Evolutionary conservation across 2,888 invertebrate species (phyloP), one percentile per base, ranked within the genome.

Genomic region (Eremobia ochroleuca): DNA sequence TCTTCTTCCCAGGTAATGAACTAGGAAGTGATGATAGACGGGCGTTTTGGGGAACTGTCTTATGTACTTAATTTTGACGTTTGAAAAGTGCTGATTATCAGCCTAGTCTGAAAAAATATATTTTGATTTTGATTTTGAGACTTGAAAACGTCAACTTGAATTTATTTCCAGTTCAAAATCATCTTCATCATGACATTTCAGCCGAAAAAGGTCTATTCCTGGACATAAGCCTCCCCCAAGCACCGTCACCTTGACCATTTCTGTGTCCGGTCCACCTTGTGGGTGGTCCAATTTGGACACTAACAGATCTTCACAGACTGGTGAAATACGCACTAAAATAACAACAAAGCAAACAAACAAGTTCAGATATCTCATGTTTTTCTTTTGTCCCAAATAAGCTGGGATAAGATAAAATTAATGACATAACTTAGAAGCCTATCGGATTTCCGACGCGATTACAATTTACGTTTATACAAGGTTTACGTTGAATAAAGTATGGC

Each of bases 321-420:
- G n/a, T 58, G 58, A 58, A 58, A 28, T 58, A 13, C 13, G 2
- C 6, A 28, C 58, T 66, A 43, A 62, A 73, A 37, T 58, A n/a
- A 34, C 55, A 3, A 34, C 43, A 75, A 66, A 46, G 34, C 46
- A 49, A n/a, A 70, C n/a, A 73, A 65, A 72, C 49, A 18, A 70
- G 31, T 70, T 37, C 18, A 37, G 58, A 37, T 65, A 37, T 59
- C 52, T 65, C 64, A 40, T 76, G 55, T 82, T 62, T 81, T 81
- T 49, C 70, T 81, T 71, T 81, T 58, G 77, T 76, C 58, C n/a
- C 43, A 71, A 81, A 77, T 77, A 77, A 76, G 28, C 77, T 21
- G 61, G 55, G 66, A 67, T 62, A 61, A 76, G 61, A 77, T 76
- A 82, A 67, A 81, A 81, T 82, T 70, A 67, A 82, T 81, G 70